Evolutionary conservation across 2,888 invertebrate species (phyloP).

Genomic region (Phasia obesa): DNA sequence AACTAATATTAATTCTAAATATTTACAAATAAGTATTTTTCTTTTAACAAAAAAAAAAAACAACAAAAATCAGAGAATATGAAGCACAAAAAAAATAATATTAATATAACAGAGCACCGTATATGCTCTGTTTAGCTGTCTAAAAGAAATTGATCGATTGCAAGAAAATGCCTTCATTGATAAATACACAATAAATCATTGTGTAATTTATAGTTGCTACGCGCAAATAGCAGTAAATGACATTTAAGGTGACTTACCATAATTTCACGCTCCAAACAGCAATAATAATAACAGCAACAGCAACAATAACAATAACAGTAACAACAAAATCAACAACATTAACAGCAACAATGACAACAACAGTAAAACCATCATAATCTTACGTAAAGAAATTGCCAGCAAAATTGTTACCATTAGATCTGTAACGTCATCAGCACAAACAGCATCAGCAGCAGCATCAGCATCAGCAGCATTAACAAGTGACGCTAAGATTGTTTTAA

Average conservation of each 20-base stretch:
- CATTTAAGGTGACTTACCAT: constrained; percentile 74
- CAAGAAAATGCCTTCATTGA: constrained; percentile 71
- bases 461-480: constrained; percentile 20
- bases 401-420: constrained; percentile 27
- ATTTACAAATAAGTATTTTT: too few relatives aligned
- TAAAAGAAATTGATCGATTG: constrained; percentile 71
- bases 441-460: constrained; percentile 30
- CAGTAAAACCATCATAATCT: constrained; percentile 50
- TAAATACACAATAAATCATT: constrained; percentile 77
- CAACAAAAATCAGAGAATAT: background rate
- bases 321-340: constrained; percentile 15
- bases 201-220: constrained; percentile 75
- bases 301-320: constrained; percentile 35
- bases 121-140: constrained; percentile 68
- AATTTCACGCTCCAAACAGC: constrained; percentile 74
- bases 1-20: too few relatives aligned
- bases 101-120: constrained; percentile 58
- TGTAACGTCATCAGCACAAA: too few relatives aligned
- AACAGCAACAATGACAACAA: background rate
- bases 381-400: constrained; percentile 35
- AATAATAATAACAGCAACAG: constrained; percentile 43
- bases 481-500: constrained; percentile 63
- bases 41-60: too few relatives aligned
- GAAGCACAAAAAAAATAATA: background rate
- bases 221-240: constrained; percentile 71